Base-by-base conservation (phyloP, 1,140 invertebrate genomes). In the Calliphora vicina region DNA sequence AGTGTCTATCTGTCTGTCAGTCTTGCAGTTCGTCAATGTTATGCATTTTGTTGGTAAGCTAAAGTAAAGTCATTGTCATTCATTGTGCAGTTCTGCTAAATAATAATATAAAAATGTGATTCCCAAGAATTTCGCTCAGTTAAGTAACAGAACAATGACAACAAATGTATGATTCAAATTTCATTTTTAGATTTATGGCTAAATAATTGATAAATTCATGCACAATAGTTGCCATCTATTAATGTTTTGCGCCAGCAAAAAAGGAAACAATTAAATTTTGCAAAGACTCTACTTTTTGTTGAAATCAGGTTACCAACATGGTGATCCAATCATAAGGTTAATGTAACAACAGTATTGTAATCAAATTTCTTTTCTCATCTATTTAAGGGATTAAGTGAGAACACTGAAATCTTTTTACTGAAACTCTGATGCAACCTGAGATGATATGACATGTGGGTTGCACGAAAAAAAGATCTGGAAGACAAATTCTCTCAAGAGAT, bases 331-430 rank as follows among this genome's bases (percentile, higher is more conserved):
- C 74, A 78, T 20, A 43, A 42, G n/a, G 35, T 43, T 43, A 78
- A 78, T 78, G 74, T 78, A 23, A 23, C 27, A 76, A 57, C 42
- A 78, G 35, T 43, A 78, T 78, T 78, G 74, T 78, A 78, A 78
- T 78, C 74, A 78, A 78, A 78, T 78, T 78, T 78, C 74, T 43
- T 76, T 35, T 57, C 50, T n/a, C 15, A n/a, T 57, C n/a, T 57
- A 76, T 35, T 76, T 43, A n/a, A 78, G 29, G 72, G 74, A 78
- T 78, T 78, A 45, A 43, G 42, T n/a, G 43, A 43, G 35, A 78
- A 78, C 10, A 13, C 20, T 67, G 0, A 23, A 67, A 67, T 57
- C 13, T 17, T 57, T 67, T 67, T 25, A 23, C 20, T 67, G 20
- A 23, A 23, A 67, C 0, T 12, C 61, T 25, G 61, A 43, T 78